phyloP scores from a whole-genome alignment of 2,797 vertebrate genomes.

The Protonibea diacanthus region DNA sequence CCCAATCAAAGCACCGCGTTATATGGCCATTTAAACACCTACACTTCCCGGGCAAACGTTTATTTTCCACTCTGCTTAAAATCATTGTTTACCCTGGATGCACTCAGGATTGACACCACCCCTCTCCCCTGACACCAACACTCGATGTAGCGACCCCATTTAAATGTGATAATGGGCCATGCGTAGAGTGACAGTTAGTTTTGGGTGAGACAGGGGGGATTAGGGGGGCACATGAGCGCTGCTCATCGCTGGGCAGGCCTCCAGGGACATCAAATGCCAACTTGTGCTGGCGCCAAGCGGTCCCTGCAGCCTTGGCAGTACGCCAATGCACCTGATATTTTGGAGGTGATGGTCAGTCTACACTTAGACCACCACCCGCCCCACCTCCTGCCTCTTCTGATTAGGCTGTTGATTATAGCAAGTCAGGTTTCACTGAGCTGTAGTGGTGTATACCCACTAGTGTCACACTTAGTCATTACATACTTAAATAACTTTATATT shows the following conservation, averaged over 20 bases:
- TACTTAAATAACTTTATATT: not conserved
- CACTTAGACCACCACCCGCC: slow-evolving; percentile 18
- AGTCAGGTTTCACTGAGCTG: slow-evolving; percentile 49
- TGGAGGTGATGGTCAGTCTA: slow-evolving; percentile 49
- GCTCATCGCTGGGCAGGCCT: slow-evolving; percentile 47
- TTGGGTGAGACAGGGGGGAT: slow-evolving; percentile 65
- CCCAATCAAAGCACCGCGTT: slow-evolving; percentile 19
- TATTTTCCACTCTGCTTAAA: slow-evolving; percentile 4
- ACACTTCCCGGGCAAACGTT: not conserved
- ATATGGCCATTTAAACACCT: slow-evolving; percentile 16
- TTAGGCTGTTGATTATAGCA: slow-evolving; percentile 45
- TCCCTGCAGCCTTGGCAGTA: slow-evolving; percentile 42
- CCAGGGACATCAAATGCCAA: slow-evolving; percentile 62
- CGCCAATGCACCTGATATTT: slow-evolving; percentile 57
- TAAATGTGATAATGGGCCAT: slow-evolving; percentile 71
- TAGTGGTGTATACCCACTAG: slow-evolving; percentile 5
- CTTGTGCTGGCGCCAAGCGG: slow-evolving; percentile 40
- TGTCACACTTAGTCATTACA: not conserved
- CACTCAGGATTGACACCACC: not conserved
- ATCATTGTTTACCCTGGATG: not conserved
- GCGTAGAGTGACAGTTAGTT: slow-evolving; percentile 64
- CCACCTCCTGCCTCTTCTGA: not conserved
- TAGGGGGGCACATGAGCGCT: slow-evolving; percentile 36
- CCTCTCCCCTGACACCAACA: not conserved
- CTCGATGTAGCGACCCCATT: slow-evolving; percentile 30